phyloP scores from a whole-genome alignment of 2,113 vertebrate genomes.

The Onychostoma macrolepis region DNA sequence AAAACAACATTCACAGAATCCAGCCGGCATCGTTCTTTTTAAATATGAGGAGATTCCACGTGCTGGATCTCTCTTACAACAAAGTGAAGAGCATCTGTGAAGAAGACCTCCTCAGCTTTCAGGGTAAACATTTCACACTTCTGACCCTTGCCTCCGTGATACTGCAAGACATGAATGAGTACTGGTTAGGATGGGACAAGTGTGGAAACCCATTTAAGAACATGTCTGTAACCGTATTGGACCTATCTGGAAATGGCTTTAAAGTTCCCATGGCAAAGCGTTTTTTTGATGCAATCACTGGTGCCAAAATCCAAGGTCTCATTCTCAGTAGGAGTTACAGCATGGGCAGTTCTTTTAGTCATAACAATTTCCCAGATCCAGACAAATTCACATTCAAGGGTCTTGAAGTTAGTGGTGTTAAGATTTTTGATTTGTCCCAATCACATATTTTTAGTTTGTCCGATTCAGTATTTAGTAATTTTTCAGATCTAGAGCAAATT shows the following conservation, averaged over 20 bases:
- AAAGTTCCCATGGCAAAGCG: background rate
- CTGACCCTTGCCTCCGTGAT: constrained; percentile 69
- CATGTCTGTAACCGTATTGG: constrained; percentile 72
- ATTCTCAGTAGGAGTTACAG: constrained; percentile 40
- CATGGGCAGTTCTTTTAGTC: constrained; percentile 80
- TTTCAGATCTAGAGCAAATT: constrained; percentile 69
- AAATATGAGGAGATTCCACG: constrained; percentile 72
- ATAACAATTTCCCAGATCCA: constrained; percentile 78
- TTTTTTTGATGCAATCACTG: constrained; percentile 76
- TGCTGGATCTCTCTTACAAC: constrained; percentile 77
- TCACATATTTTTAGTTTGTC: constrained; percentile 78
- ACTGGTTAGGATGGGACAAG: constrained; percentile 69
- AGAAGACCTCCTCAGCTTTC: constrained; percentile 79
- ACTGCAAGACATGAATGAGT: constrained; percentile 35
- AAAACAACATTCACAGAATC: constrained; percentile 75
- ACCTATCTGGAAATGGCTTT: constrained; percentile 74
- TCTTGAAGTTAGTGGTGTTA: constrained; percentile 74
- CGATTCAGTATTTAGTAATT: constrained; percentile 69
- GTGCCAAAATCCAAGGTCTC: constrained; percentile 74
- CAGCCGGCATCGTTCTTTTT: constrained; percentile 80
- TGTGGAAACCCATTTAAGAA: constrained; percentile 85
- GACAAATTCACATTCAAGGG: constrained; percentile 79
- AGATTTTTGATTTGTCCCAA: constrained; percentile 72
- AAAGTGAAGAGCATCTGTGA: constrained; percentile 76
- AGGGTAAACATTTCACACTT: constrained; percentile 74